Evolutionary conservation across 2,797 vertebrate genomes (phyloP), one percentile per base, ranked within the genome.

Genomic region (Melanotaenia maccullochi): DNA sequence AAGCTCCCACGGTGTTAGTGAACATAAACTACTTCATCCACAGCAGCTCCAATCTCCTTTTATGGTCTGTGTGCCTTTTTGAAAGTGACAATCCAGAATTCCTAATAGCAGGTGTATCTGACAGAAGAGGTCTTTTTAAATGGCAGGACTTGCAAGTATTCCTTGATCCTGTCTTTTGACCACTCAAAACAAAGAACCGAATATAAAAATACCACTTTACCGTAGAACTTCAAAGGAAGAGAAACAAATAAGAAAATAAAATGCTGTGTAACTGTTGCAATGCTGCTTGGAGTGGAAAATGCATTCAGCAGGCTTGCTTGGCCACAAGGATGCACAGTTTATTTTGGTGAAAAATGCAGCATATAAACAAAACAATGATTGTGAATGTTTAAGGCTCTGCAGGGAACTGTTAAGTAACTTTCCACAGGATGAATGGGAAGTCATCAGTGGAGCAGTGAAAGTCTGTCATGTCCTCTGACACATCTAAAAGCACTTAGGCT

Each of bases 401-500:
- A 60, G 88, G 84, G 84, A 78, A 60, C 78, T 63, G 38, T 84
- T 86, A 86, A 85, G 82, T 85, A 87, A 90, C 82, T 90, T 89
- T 72, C 68, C 78, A 74, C 69, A 74, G 78, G 79, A 90, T 88
- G 66, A 89, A 88, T 85, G 52, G 71, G 76, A 85, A 83, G 82
- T 89, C 87, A 85, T 90, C 76, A 84, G 73, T 12, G 49, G 57
- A 55, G 75, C 78, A 70, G 76, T 73, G 79, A 84, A 83, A 72
- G 84, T 91, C 92, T 76, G 67, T 86, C 87, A 88, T 83, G 84
- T 89, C 87, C 87, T 90, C 84, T 83, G 88, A 90, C 90, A 90
- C 89, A 82, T 92, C 85, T 90, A 83, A 89, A 90, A 92, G 90
- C 89, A 87, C 90, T 93, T 89, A 86, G 85, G 66, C 83, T 85